Percentiles rank a stretch among this genome's conserved stretches.
Conservation (phyloP, 2,888 invertebrate genomes). For the Eupithecia centaureata region DNA sequence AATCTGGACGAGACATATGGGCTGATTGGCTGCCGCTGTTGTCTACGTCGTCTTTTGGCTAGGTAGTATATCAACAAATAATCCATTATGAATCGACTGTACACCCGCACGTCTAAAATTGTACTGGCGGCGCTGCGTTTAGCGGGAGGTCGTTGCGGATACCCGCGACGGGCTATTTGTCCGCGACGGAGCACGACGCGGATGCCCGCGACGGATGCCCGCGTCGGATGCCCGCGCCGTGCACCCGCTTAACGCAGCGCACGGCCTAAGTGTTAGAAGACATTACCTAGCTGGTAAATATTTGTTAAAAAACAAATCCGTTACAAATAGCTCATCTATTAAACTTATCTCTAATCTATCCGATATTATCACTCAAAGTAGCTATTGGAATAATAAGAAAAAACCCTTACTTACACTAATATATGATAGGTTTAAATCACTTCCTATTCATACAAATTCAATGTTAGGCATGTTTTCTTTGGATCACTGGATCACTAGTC, state of each 20-base stretch:
- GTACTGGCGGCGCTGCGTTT: conserved; percentile 4
- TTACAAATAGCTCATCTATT: no score
- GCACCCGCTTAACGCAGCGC: not conserved
- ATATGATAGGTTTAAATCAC: no score
- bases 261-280: conserved; percentile 9
- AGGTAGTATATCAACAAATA: conserved; percentile 9
- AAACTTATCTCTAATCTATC: no score
- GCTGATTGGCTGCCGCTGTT: conserved; percentile 18
- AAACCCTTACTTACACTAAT: no score
- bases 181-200: conserved; percentile 5
- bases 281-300: conserved; percentile 35
- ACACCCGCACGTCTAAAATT: conserved; percentile 4
- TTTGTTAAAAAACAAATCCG: conserved; percentile 30
- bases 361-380: no score
- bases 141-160: conserved; percentile 2
- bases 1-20: conserved; percentile 10
- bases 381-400: no score
- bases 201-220: conserved; percentile 6
- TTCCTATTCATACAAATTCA: no score
- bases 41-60: conserved; percentile 13
- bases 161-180: conserved; percentile 8
- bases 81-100: conserved; percentile 5
- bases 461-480: no score
- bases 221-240: conserved; percentile 3
- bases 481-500: no score